phyloP scores from a whole-genome alignment of 2,113 vertebrate genomes.

The Osmerus eperlanus region DNA sequence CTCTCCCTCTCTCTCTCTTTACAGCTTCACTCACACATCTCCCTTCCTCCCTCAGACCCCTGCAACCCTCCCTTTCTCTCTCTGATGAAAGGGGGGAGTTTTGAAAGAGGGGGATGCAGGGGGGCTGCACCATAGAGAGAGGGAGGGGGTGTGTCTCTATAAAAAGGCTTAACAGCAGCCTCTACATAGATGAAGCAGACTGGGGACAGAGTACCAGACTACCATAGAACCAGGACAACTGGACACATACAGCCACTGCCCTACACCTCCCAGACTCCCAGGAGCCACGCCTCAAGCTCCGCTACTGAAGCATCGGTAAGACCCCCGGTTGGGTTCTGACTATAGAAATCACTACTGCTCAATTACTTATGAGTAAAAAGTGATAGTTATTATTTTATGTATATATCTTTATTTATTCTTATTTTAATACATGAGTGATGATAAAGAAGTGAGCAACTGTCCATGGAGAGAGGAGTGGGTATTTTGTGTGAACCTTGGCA shows the following conservation, averaged over 20 bases:
- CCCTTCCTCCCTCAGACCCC: conserved; percentile 1
- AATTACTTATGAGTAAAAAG: no score
- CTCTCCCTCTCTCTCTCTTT: conserved; percentile 7
- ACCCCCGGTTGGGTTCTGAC: neutral
- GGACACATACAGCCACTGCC: conserved; percentile 28
- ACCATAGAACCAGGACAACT: neutral
- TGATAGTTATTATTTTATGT: no score
- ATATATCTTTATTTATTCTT: no score
- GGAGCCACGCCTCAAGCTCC: conserved; percentile 26
- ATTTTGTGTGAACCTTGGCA: no score
- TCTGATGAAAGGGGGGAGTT: conserved; percentile 49
- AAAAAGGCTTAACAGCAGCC: conserved; percentile 64
- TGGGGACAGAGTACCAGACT: conserved; percentile 11
- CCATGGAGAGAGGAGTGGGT: no score
- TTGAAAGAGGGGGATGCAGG: conserved; percentile 40
- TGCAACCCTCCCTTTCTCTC: conserved; percentile 25
- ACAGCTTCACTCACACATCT: neutral
- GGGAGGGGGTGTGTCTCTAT: conserved; percentile 69
- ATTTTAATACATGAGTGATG: no score
- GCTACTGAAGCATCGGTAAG: conserved; percentile 40
- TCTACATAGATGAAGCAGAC: conserved; percentile 60
- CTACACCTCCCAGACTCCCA: conserved; percentile 13
- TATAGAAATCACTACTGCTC: neutral
- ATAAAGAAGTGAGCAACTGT: no score
- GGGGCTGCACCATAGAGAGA: conserved; percentile 55